Evolutionary conservation across 1,140 invertebrate species (phyloP).

Genomic region (Chelonus insularis): DNA sequence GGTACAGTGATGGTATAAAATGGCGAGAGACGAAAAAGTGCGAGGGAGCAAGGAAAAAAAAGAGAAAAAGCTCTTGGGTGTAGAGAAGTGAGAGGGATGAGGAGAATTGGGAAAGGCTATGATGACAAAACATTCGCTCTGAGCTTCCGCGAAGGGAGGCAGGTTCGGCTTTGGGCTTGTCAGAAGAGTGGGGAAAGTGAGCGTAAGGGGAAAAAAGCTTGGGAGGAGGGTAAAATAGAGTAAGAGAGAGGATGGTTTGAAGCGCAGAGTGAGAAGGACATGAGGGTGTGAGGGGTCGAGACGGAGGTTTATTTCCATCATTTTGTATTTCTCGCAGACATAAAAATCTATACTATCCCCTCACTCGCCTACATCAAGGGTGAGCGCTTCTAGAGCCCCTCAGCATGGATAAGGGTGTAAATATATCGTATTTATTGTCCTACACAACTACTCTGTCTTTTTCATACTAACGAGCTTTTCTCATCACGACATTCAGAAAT

Average conservation of each 20-base stretch:
- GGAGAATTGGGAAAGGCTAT: constrained; percentile 38
- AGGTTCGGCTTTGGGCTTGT: constrained; percentile 26
- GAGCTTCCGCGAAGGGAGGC: constrained; percentile 42
- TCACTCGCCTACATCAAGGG: not conserved
- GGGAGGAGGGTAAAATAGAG: constrained; percentile 13
- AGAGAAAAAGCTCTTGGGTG: constrained; percentile 33
- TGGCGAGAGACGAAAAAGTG: too few species aligned
- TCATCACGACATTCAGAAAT: too few species aligned
- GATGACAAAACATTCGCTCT: constrained; percentile 53
- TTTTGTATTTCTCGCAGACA: constrained; percentile 59
- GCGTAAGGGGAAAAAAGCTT: constrained; percentile 21
- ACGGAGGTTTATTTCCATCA: constrained; percentile 57
- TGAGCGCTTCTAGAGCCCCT: too few species aligned
- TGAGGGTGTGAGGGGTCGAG: constrained; percentile 33
- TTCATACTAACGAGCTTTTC: too few species aligned
- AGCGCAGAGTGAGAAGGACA: constrained; percentile 24
- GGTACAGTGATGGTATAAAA: too few species aligned
- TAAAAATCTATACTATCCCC: constrained; percentile 39
- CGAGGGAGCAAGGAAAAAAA: constrained; percentile 38
- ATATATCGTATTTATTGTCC: too few species aligned
- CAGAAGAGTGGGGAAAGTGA: constrained; percentile 1
- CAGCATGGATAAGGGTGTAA: too few species aligned
- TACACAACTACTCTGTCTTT: too few species aligned
- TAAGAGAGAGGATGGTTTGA: constrained; percentile 12
- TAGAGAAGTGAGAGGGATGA: not conserved